phyloP scores from a whole-genome alignment of 2,113 vertebrate genomes.

The Gopherus flavomarginatus region DNA sequence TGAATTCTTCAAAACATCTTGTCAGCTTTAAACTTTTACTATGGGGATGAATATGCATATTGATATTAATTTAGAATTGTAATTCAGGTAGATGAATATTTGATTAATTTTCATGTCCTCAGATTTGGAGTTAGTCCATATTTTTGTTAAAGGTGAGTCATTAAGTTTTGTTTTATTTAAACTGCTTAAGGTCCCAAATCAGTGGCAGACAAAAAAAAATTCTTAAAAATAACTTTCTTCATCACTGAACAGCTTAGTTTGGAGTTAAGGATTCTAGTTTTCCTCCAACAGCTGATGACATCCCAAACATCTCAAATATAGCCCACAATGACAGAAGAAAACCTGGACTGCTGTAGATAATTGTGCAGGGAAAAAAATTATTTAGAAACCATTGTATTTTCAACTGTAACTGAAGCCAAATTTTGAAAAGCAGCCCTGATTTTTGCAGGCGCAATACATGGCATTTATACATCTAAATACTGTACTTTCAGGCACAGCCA shows the following conservation, averaged over 20 bases:
- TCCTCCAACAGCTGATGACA: background rate
- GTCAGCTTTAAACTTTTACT: background rate
- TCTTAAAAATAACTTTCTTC: background rate
- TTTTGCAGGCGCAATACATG: background rate
- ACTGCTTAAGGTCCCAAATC: background rate
- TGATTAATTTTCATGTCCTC: background rate
- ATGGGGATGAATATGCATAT: background rate
- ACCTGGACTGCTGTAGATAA: background rate
- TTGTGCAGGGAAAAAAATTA: background rate
- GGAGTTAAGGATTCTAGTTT: constrained; percentile 1
- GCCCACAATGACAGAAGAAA: background rate
- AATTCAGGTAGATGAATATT: constrained; percentile 9
- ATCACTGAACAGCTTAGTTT: background rate
- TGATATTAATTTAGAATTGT: background rate
- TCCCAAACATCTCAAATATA: background rate
- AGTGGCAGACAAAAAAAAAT: background rate
- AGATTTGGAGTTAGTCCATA: background rate
- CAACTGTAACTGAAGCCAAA: background rate
- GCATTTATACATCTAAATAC: background rate
- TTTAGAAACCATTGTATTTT: background rate
- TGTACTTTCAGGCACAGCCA: background rate
- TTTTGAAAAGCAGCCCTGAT: background rate
- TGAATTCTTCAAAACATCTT: background rate
- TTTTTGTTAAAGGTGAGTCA: background rate
- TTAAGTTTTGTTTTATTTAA: background rate